phyloP scores from a whole-genome alignment of 2,888 invertebrate genomes.

The Halictus quadricinctus region DNA sequence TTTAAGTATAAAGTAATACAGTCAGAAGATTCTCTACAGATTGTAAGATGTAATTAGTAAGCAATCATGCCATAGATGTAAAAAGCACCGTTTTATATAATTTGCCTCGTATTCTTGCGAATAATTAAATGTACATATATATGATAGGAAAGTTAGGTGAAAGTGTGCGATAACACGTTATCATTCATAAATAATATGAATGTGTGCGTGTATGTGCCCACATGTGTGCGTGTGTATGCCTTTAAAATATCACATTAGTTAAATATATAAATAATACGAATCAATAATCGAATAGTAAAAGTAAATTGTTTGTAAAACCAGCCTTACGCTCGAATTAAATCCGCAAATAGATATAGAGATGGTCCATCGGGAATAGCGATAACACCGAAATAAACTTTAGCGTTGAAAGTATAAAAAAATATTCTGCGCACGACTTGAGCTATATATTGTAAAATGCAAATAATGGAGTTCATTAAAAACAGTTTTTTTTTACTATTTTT shows the following conservation, averaged over 20 bases:
- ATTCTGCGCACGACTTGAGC: background rate
- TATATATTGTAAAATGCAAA: background rate
- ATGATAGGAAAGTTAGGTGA: constrained; percentile 38
- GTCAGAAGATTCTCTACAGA: constrained; percentile 5
- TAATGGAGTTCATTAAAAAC: constrained; percentile 1
- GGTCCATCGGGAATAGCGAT: background rate
- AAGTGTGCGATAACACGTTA: too few species aligned
- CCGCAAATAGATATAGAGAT: constrained; percentile 45
- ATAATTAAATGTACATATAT: constrained; percentile 51
- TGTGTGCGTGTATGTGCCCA: constrained; percentile 18
- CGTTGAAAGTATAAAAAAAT: background rate
- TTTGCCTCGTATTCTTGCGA: constrained; percentile 7
- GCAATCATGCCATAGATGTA: constrained; percentile 22
- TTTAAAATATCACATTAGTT: constrained; percentile 63
- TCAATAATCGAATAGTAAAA: constrained; percentile 49
- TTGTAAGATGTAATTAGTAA: constrained; percentile 23
- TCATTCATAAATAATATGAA: constrained; percentile 4
- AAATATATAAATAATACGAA: constrained; percentile 56
- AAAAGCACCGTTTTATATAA: constrained; percentile 15
- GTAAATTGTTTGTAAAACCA: constrained; percentile 54
- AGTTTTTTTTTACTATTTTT: background rate
- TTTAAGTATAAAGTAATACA: constrained; percentile 25
- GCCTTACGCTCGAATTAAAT: constrained; percentile 57
- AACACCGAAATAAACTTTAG: background rate
- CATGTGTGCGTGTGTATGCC: constrained; percentile 17